Evolutionary conservation across 2,888 invertebrate genomes (phyloP).

Genomic region (Euzophera pinguis): DNA sequence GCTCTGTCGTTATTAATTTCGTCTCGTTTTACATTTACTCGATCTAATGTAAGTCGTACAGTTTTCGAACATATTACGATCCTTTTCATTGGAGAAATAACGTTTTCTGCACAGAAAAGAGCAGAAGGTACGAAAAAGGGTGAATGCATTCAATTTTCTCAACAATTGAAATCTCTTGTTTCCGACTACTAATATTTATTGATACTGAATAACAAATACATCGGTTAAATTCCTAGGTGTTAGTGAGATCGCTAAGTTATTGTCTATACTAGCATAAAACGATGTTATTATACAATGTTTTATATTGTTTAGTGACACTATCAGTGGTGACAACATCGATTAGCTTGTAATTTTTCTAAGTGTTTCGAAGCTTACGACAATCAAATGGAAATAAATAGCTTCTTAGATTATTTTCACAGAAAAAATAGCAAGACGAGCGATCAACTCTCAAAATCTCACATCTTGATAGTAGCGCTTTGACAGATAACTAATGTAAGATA

Average conservation of each 20-base stretch:
- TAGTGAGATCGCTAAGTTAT: constrained; percentile 16
- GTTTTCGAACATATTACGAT: too few species aligned
- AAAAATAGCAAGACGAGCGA: not conserved
- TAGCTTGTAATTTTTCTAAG: constrained; percentile 19
- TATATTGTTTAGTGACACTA: constrained; percentile 14
- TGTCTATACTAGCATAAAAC: constrained; percentile 19
- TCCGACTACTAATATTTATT: too few species aligned
- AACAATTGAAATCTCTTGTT: too few species aligned
- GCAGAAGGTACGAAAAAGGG: too few species aligned
- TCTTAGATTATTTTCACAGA: not conserved
- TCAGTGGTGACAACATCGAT: constrained; percentile 29
- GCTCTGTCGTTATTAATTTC: too few species aligned
- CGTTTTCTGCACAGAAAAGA: too few species aligned
- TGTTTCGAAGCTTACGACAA: not conserved
- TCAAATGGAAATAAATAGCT: not conserved
- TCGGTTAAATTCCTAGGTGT: constrained; percentile 17
- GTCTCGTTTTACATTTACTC: too few species aligned
- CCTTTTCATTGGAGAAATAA: too few species aligned
- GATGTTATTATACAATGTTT: constrained; percentile 24
- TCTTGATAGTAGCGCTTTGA: not conserved
- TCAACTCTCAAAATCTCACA: not conserved
- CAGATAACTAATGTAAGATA: not conserved
- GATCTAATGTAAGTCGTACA: too few species aligned
- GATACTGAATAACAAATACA: constrained; percentile 15
- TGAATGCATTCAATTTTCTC: too few species aligned